A percentile compares a stretch with the other conserved stretches of the same genome.
phyloP scores from a whole-genome alignment of 2,888 invertebrate species.

The Pyralis farinalis region DNA sequence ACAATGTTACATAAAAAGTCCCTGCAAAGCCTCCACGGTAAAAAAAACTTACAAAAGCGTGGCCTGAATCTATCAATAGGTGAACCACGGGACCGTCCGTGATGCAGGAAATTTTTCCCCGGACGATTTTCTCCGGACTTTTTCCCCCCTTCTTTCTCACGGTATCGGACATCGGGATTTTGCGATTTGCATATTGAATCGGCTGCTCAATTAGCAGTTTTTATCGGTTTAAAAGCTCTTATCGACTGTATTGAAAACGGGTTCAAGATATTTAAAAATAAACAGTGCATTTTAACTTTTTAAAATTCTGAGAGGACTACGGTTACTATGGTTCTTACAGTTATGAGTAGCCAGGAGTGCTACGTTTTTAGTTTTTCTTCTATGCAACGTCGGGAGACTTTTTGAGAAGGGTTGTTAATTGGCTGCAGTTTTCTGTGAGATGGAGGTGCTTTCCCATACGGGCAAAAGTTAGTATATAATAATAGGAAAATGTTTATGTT shows the following conservation, averaged over 20 bases:
- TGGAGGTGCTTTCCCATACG: too few relatives aligned
- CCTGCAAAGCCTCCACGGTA: slow-evolving; percentile 34
- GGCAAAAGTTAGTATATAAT: too few relatives aligned
- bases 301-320: too few relatives aligned
- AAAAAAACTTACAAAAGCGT: slow-evolving; percentile 38
- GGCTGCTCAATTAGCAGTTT: slow-evolving; percentile 9
- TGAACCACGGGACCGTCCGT: slow-evolving; percentile 31
- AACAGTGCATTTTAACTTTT: too few relatives aligned
- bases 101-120: slow-evolving; percentile 19
- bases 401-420: too few relatives aligned
- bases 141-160: slow-evolving; percentile 19
- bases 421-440: too few relatives aligned
- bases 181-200: slow-evolving; percentile 68
- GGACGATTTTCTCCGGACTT: slow-evolving; percentile 12
- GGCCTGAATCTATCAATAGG: slow-evolving; percentile 69
- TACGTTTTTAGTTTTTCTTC: too few relatives aligned
- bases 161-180: slow-evolving; percentile 48
- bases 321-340: too few relatives aligned
- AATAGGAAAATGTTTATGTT: too few relatives aligned
- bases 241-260: neutral
- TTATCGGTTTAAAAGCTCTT: slow-evolving; percentile 31
- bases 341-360: too few relatives aligned
- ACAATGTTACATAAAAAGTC: slow-evolving; percentile 30
- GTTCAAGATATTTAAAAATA: too few relatives aligned
- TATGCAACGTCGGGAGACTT: too few relatives aligned